Evolutionary conservation across 2,797 vertebrate genomes (phyloP).

Genomic region (Parotocinclus haroldoi): DNA sequence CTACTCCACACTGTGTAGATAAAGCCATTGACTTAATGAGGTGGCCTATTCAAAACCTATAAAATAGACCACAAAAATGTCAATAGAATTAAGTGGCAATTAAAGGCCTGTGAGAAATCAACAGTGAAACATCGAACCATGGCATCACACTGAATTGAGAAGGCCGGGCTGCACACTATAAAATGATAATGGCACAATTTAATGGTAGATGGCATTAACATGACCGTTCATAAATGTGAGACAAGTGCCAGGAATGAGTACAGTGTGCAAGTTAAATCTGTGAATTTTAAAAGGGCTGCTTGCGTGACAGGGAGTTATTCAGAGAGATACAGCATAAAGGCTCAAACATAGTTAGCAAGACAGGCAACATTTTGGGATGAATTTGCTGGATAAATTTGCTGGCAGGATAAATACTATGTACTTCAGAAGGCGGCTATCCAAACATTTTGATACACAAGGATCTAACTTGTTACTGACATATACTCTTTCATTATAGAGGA

Average conservation of each 20-base stretch:
- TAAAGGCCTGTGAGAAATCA: slow-evolving; percentile 39
- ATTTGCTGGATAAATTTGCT: too few relatives aligned
- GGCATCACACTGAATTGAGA: slow-evolving; percentile 16
- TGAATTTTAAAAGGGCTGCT: slow-evolving; percentile 19
- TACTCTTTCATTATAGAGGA: too few relatives aligned
- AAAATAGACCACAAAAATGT: slow-evolving; percentile 43
- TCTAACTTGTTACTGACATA: too few relatives aligned
- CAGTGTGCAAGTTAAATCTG: neutral
- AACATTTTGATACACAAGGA: too few relatives aligned
- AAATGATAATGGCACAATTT: slow-evolving; percentile 40
- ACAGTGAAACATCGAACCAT: slow-evolving; percentile 26
- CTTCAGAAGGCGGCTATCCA: too few relatives aligned
- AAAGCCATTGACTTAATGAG: slow-evolving; percentile 40
- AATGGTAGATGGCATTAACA: slow-evolving; percentile 38
- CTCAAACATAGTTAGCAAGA: too few relatives aligned
- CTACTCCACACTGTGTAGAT: slow-evolving; percentile 24
- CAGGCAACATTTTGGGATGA: too few relatives aligned
- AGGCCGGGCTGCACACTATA: slow-evolving; percentile 20
- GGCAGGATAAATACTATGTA: too few relatives aligned
- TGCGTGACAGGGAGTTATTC: slow-evolving; percentile 19
- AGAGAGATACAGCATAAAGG: neutral
- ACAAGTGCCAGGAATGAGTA: slow-evolving; percentile 6
- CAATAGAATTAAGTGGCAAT: slow-evolving; percentile 39
- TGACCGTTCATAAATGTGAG: slow-evolving; percentile 29
- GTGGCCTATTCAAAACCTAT: slow-evolving; percentile 44